Conservation (phyloP, 2,797 vertebrate genomes). For the Sciurus vulgaris region DNA sequence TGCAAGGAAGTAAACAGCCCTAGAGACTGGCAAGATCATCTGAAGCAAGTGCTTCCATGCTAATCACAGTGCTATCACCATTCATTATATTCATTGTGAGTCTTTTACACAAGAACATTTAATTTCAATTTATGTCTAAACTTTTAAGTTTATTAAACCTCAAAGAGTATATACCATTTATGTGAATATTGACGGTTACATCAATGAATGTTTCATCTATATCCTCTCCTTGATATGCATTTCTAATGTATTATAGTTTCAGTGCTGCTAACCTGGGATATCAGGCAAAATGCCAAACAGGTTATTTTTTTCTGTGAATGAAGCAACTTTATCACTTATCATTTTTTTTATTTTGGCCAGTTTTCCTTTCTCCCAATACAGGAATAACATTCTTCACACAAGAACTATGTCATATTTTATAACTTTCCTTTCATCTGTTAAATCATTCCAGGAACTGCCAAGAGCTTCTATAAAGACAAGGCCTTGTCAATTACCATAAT, state of each 20-base stretch:
- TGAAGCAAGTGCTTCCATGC: neutral
- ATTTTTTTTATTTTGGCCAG: neutral
- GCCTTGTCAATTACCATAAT: constrained; percentile 18
- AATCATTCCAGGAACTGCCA: constrained; percentile 33
- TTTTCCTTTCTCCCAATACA: neutral
- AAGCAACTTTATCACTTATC: constrained; percentile 7
- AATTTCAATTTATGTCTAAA: neutral
- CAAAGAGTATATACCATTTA: neutral
- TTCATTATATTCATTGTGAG: neutral
- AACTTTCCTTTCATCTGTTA: constrained; percentile 35
- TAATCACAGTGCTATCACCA: neutral
- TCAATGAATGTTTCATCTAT: constrained; percentile 41
- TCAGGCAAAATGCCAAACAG: neutral
- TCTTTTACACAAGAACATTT: neutral
- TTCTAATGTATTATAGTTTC: neutral
- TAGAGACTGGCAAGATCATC: neutral
- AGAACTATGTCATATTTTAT: neutral
- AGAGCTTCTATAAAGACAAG: constrained; percentile 47
- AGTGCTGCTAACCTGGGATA: neutral
- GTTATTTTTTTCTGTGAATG: constrained; percentile 45
- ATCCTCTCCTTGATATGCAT: neutral
- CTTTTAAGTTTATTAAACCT: neutral
- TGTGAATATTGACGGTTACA: neutral
- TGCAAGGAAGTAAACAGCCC: neutral
- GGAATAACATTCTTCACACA: neutral